A percentile compares a stretch with the other conserved stretches of the same genome.
Evolutionary conservation across 2,888 invertebrate species (phyloP).

Genomic region (Diarsia dahlii): DNA sequence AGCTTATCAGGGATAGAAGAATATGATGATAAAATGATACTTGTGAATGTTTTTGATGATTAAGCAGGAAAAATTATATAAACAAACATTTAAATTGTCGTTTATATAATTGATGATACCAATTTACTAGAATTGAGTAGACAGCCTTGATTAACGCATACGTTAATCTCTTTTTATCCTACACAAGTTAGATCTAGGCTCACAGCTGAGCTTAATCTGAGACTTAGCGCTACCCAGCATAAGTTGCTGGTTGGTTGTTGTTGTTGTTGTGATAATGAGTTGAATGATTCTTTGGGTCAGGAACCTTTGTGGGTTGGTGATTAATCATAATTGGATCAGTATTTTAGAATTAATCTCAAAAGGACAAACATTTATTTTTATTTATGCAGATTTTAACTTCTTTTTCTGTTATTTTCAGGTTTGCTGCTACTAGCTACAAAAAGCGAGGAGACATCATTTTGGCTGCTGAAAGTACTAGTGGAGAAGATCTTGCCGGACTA

Average conservation of each 20-base stretch:
- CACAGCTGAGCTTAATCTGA: background rate
- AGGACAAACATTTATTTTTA: background rate
- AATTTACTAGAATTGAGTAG: background rate
- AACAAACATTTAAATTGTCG: background rate
- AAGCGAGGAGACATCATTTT: slow-evolving; percentile 97
- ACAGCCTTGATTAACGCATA: background rate
- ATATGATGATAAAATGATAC: background rate
- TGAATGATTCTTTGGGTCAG: background rate
- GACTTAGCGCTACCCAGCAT: background rate
- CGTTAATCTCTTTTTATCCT: background rate
- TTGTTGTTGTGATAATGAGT: background rate
- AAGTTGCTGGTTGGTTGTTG: no score
- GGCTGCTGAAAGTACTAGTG: slow-evolving; percentile 97
- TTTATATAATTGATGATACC: background rate
- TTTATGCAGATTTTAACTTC: no score
- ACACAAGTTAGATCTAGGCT: background rate
- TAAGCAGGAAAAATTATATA: background rate
- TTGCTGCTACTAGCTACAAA: slow-evolving; percentile 96
- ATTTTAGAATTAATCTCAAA: background rate
- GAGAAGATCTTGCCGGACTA: slow-evolving; percentile 97
- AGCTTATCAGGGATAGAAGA: slow-evolving; percentile 9
- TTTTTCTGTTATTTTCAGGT: slow-evolving; percentile 83
- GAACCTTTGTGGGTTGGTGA: no score
- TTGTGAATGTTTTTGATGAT: background rate
- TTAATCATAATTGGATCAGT: background rate